phyloP scores from a whole-genome alignment of 1,140 invertebrate genomes.

The Euura saliciscinereae region DNA sequence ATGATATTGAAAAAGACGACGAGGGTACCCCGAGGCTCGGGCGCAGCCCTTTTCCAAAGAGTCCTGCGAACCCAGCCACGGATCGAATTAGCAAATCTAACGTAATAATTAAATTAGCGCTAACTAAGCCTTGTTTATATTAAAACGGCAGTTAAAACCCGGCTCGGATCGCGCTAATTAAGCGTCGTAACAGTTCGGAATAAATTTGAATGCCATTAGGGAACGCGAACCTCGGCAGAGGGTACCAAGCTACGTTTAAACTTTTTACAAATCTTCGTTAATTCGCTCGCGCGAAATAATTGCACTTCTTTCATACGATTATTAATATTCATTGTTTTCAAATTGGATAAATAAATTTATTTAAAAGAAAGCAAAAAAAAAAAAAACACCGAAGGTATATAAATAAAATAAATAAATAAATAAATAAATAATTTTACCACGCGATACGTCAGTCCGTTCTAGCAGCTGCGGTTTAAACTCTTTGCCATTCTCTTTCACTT shows the following conservation, averaged over 20 bases:
- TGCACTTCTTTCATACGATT: too few species aligned
- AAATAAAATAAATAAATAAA: too few species aligned
- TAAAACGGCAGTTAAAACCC: constrained; percentile 6
- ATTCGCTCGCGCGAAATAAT: neutral
- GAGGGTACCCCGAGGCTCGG: neutral
- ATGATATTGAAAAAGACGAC: too few species aligned
- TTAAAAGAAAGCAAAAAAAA: neutral
- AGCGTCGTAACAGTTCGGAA: constrained; percentile 42
- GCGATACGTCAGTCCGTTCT: too few species aligned
- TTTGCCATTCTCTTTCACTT: too few species aligned
- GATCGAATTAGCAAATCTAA: constrained; percentile 52
- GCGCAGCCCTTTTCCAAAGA: neutral
- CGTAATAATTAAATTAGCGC: constrained; percentile 55
- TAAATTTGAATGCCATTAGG: constrained; percentile 49
- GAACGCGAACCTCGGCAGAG: too few species aligned
- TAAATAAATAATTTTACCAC: too few species aligned
- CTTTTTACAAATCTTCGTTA: neutral
- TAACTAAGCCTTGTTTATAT: constrained; percentile 6
- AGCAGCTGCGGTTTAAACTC: too few species aligned
- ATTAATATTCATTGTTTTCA: too few species aligned
- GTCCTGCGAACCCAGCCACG: constrained; percentile 17
- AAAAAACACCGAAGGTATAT: too few species aligned
- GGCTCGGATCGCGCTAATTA: constrained; percentile 43
- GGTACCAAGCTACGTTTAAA: neutral
- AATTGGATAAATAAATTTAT: neutral